Base-by-base conservation (phyloP, 35 echinoderm and acorn worm species). In the Heliocidaris erythrogramma region DNA sequence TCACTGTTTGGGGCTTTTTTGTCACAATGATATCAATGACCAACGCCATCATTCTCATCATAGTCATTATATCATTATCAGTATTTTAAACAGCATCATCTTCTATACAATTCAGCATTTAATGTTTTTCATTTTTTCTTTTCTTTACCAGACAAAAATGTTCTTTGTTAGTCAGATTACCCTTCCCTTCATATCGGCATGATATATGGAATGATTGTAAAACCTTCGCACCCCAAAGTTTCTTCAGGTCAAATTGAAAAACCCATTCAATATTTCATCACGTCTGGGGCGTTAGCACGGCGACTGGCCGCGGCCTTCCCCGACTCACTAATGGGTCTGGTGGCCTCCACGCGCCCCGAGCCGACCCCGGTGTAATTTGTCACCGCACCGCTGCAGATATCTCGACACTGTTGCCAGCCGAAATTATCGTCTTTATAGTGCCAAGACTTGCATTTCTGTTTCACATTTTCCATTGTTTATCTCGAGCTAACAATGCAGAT, bases 311-410 rank as follows among this genome's bases (percentile, higher is more conserved):
- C 91, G 91, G 48, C 91, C 91, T 92, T 92, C 91, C 27, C 48
- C 91, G 16, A 10, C 50, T 3, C 91, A 30, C 49, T 92, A 92
- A 92, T 59, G 91, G 91, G 48, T 59, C 91, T 59, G 31, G 91
- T 92, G 91, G 31, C 91, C 91, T 92, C 91, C 31, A 32, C 47
- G 31, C 91, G 91, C 91, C 91, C 91, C 91, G 29, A 59, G 13
- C 91, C 91, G 91, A 92, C 91, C 91, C 91, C 91, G 91, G n/a
- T 92, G 91, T 30, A 92, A 92, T 92, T 92, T 92, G 91, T 92
- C 91, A 92, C 91, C 47, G 49, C 31, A 18, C 91, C 91, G 91
- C 87, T 92, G 48, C 49, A 4, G 87, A 32, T 42, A 30, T 47
- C 9, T 89, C 10, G 31, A 48, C 47, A 89, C 31, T 14, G 65